phyloP scores from a whole-genome alignment of 2,797 vertebrate genomes.

The Miichthys miiuy region DNA sequence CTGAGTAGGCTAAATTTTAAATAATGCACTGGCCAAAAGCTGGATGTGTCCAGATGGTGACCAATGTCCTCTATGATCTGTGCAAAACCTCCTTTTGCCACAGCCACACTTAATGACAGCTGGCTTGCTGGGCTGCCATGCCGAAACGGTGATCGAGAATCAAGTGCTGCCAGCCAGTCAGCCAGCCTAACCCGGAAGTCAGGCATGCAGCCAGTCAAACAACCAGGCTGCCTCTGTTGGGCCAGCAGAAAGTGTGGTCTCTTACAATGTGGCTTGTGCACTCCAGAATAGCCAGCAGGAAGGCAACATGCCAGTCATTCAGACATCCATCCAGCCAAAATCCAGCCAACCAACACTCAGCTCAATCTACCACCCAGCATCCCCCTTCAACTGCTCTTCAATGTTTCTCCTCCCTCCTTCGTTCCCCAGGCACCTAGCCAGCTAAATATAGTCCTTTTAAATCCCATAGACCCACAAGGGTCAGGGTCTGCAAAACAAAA shows the following conservation, averaged over 20 bases:
- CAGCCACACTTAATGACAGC: conserved; percentile 49
- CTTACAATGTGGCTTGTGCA: conserved; percentile 58
- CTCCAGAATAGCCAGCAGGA: conserved; percentile 59
- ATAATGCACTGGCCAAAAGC: conserved; percentile 32
- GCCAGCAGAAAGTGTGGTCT: conserved; percentile 62
- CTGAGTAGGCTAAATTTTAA: conserved; percentile 19
- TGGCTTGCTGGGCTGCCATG: conserved; percentile 42
- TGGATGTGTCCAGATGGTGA: conserved; percentile 38
- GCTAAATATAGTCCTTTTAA: conserved; percentile 52
- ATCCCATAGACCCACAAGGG: conserved; percentile 20
- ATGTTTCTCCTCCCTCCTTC: conserved; percentile 14
- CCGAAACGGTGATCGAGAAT: conserved; percentile 54
- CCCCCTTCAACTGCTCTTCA: conserved; percentile 28
- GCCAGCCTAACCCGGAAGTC: conserved; percentile 50
- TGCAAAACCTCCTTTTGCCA: conserved; percentile 50
- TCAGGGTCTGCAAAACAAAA: conserved; percentile 40
- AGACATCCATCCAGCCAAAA: conserved; percentile 40
- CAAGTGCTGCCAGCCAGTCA: conserved; percentile 47
- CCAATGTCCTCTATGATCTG: conserved; percentile 46
- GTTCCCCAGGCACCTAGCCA: conserved; percentile 22
- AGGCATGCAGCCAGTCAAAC: conserved; percentile 63
- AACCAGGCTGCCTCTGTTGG: conserved; percentile 52
- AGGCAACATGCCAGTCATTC: conserved; percentile 57
- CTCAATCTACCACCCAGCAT: conserved; percentile 36
- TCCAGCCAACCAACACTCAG: conserved; percentile 37